Conservation (phyloP, 2,113 vertebrate species). For the Tupaia tana region DNA sequence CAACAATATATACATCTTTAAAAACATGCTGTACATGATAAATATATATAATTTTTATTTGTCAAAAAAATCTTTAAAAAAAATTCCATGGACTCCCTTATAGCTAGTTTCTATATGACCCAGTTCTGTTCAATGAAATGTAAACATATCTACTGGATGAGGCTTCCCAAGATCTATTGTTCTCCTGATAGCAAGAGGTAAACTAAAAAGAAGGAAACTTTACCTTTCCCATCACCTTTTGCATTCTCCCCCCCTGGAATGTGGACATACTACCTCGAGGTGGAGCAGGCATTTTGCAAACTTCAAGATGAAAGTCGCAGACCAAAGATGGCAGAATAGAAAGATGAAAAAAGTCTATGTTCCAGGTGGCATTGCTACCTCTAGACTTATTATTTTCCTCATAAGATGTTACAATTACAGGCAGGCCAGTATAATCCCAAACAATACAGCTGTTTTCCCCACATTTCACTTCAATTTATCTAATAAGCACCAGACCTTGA, state of each 20-base stretch:
- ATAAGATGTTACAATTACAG: neutral
- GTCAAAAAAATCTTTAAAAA: neutral
- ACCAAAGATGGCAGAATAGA: neutral
- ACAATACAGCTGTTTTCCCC: neutral
- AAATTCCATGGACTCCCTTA: neutral
- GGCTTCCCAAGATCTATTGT: neutral
- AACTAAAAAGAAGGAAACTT: neutral
- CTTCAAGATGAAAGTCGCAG: neutral
- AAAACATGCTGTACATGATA: neutral
- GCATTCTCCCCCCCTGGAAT: neutral
- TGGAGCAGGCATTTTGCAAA: neutral
- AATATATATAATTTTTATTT: neutral
- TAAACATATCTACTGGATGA: neutral
- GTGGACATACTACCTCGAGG: neutral
- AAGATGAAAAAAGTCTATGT: neutral
- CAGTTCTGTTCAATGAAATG: slow-evolving; percentile 44
- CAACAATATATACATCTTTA: neutral
- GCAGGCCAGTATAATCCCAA: neutral
- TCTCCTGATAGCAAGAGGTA: neutral
- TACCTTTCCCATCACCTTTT: slow-evolving; percentile 11
- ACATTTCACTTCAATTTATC: slow-evolving; percentile 26
- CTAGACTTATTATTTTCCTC: slow-evolving; percentile 36
- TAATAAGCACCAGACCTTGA: neutral
- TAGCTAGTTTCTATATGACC: neutral
- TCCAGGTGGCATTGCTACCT: neutral